A percentile compares a stretch with the other conserved stretches of the same genome.
These are phyloP conservation scores for Microchirus variegatus DNA, from an alignment of 2,797 vertebrate species.

Conservation along the genomic window DNA sequence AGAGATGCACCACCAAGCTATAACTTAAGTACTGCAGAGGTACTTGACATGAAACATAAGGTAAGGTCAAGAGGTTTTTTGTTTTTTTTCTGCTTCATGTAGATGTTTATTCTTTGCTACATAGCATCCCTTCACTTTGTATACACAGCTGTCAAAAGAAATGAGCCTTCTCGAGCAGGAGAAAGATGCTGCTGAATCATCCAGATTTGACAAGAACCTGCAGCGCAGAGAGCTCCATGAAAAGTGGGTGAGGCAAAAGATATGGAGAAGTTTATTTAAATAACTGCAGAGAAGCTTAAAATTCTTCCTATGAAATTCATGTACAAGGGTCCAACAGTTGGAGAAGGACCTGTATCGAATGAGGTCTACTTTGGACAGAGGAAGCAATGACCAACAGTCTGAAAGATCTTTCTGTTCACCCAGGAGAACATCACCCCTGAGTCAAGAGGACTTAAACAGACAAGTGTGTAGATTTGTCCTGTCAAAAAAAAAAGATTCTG, in stretches of 20 bases:
- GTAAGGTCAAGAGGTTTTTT: slow-evolving; percentile 40
- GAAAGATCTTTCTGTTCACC: slow-evolving; percentile 2
- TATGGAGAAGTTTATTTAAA: neutral
- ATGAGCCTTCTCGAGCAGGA: slow-evolving; percentile 76
- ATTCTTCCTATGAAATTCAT: slow-evolving; percentile 24
- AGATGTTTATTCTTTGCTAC: neutral
- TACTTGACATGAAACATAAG: slow-evolving; percentile 76
- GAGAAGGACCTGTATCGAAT: slow-evolving; percentile 77
- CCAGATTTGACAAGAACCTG: slow-evolving; percentile 62
- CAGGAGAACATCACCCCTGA: slow-evolving; percentile 41
- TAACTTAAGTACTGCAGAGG: slow-evolving; percentile 52
- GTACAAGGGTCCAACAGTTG: slow-evolving; percentile 75
- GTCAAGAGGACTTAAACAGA: slow-evolving; percentile 49
- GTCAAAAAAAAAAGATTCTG: neutral
- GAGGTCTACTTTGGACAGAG: slow-evolving; percentile 60
- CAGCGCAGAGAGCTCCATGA: slow-evolving; percentile 64
- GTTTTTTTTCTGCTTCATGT: neutral
- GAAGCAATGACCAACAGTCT: slow-evolving; percentile 8
- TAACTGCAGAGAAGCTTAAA: neutral
- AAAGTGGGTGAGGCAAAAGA: slow-evolving; percentile 66
- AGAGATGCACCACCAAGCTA: slow-evolving; percentile 66
- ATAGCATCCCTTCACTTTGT: slow-evolving; percentile 18
- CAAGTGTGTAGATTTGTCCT: slow-evolving; percentile 38
- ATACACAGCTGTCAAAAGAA: too few species aligned
- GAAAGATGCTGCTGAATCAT: slow-evolving; percentile 60